Percentiles rank a stretch among this genome's conserved stretches.
Evolutionary conservation across 1,140 invertebrate species (phyloP).

Genomic region (Cotesia typhae): DNA sequence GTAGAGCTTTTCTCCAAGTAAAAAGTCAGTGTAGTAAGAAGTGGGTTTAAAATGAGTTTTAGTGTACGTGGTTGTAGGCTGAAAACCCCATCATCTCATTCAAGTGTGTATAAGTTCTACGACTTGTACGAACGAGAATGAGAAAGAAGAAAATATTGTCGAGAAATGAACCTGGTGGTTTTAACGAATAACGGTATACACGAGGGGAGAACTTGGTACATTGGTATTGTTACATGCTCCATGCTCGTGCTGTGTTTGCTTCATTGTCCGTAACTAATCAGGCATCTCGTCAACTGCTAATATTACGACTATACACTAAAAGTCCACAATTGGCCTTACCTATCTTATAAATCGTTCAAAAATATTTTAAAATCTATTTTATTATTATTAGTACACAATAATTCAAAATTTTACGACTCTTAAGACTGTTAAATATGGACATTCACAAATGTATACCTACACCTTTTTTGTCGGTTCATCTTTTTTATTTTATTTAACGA

Average conservation of each 20-base stretch:
- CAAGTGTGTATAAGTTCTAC: conserved; percentile 17
- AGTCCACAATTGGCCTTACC: background rate
- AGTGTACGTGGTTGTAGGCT: conserved; percentile 2
- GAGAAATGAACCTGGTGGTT: conserved; percentile 22
- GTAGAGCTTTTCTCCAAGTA: background rate
- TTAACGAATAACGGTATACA: conserved; percentile 22
- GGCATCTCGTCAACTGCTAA: conserved; percentile 38
- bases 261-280: conserved; percentile 48
- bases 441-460: too few species aligned
- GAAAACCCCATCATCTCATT: conserved; percentile 6
- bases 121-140: conserved; percentile 3
- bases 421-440: too few species aligned
- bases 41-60: background rate
- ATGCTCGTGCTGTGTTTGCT: conserved; percentile 9
- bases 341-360: background rate
- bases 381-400: too few species aligned
- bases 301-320: background rate
- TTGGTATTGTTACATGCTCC: conserved; percentile 40
- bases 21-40: background rate
- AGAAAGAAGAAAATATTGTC: background rate
- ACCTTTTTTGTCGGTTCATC: too few species aligned
- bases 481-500: too few species aligned
- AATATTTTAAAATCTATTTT: too few species aligned
- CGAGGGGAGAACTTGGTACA: conserved; percentile 32
- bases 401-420: too few species aligned